These are phyloP conservation scores for Torymus auratus DNA, from an alignment of 2,888 invertebrate species.

Conservation along the genomic window DNA sequence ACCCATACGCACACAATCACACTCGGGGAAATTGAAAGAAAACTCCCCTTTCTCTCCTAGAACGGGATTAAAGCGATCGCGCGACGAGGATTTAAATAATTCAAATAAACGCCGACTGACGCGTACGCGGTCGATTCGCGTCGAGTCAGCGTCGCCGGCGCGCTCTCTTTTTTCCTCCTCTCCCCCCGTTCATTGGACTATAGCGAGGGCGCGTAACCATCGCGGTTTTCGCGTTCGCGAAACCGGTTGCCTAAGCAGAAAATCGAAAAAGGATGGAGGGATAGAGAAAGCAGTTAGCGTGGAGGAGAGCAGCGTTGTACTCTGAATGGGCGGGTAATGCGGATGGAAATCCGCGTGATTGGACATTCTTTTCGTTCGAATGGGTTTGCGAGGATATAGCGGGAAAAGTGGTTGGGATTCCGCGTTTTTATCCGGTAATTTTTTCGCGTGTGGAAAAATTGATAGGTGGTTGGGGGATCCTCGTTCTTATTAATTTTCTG, in stretches of 20 bases:
- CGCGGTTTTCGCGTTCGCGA: slow-evolving; percentile 45
- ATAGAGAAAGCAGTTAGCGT: neutral
- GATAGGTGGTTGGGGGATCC: too few relatives aligned
- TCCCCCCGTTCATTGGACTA: neutral
- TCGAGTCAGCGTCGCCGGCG: slow-evolving; percentile 38
- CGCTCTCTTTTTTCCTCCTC: neutral
- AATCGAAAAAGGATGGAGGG: slow-evolving; percentile 36
- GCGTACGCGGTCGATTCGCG: slow-evolving; percentile 25
- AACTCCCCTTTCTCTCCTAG: neutral
- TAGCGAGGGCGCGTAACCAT: slow-evolving; percentile 28
- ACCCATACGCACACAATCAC: too few relatives aligned
- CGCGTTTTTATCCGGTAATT: too few relatives aligned
- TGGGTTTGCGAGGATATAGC: neutral
- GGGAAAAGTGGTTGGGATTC: slow-evolving; percentile 9
- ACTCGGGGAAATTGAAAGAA: too few relatives aligned
- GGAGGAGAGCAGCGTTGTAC: neutral
- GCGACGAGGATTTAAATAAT: slow-evolving; percentile 55
- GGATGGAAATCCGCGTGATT: slow-evolving; percentile 10
- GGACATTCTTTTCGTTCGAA: slow-evolving; percentile 20
- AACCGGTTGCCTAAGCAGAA: slow-evolving; percentile 54
- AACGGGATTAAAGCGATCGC: slow-evolving; percentile 53
- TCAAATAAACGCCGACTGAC: slow-evolving; percentile 53
- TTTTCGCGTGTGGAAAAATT: too few relatives aligned
- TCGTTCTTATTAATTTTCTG: too few relatives aligned
- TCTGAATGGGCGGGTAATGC: neutral